Percentiles rank a stretch among this genome's conserved stretches.
Evolutionary conservation across 2,113 vertebrate species (phyloP).

Genomic region (Coryphaenoides rupestris): DNA sequence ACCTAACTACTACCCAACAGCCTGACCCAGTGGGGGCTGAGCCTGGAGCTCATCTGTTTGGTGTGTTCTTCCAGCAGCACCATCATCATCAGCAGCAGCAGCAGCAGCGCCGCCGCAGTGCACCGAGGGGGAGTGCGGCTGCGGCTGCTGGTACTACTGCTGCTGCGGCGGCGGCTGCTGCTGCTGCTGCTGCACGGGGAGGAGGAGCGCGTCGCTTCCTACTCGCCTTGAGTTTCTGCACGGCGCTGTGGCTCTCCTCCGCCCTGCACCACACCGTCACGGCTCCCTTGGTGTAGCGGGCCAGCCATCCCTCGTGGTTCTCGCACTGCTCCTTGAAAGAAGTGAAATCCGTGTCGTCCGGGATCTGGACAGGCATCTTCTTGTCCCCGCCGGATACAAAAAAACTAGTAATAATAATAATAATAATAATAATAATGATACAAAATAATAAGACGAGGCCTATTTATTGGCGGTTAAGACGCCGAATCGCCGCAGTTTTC

Average conservation of each 20-base stretch:
- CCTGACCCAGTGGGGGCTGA: too few species aligned
- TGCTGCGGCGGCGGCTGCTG: too few species aligned
- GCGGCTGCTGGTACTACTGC: too few species aligned
- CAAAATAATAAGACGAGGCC: not conserved
- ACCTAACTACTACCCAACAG: too few species aligned
- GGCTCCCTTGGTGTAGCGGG: slow-evolving; percentile 77
- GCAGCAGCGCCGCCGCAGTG: too few species aligned
- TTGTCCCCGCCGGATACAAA: not conserved
- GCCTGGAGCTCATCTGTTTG: too few species aligned
- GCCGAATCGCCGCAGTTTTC: not conserved
- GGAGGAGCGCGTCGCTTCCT: not conserved
- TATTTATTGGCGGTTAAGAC: not conserved
- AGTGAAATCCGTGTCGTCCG: slow-evolving; percentile 80
- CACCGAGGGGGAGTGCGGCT: too few species aligned
- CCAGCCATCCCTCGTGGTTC: slow-evolving; percentile 78
- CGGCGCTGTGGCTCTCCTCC: slow-evolving; percentile 70
- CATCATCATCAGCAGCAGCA: too few species aligned
- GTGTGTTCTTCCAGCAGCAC: too few species aligned
- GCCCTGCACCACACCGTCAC: slow-evolving; percentile 78
- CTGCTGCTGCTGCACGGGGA: too few species aligned
- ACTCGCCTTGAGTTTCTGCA: slow-evolving; percentile 88
- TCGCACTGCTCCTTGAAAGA: slow-evolving; percentile 82
- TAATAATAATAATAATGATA: not conserved
- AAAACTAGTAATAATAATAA: slow-evolving; percentile 1
- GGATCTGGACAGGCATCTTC: slow-evolving; percentile 80